phyloP scores from a whole-genome alignment of 2,888 invertebrate species.

The Ecdyonurus torrentis region DNA sequence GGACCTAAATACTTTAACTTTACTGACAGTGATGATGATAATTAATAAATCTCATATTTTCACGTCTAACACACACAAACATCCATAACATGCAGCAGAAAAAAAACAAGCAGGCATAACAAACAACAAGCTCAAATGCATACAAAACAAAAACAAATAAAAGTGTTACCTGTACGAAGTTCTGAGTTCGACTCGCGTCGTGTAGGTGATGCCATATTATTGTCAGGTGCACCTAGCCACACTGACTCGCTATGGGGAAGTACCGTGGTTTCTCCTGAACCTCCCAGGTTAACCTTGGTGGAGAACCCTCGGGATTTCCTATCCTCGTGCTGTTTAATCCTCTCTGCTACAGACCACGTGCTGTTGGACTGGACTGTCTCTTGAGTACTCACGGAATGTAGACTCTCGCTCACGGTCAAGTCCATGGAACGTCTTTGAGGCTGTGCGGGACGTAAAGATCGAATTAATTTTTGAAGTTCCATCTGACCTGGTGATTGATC shows the following conservation, averaged over 20 bases:
- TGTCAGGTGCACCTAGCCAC: neutral
- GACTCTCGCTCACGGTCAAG: neutral
- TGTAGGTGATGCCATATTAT: neutral
- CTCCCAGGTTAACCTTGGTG: conserved; percentile 37
- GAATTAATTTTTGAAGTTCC: conserved; percentile 13
- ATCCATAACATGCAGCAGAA: no score
- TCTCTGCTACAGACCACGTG: conserved; percentile 29
- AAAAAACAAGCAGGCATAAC: no score
- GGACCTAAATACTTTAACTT: no score
- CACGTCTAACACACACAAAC: no score
- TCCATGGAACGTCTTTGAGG: conserved; percentile 13
- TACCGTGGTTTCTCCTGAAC: neutral
- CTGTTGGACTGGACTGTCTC: neutral
- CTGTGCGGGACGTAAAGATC: conserved; percentile 13
- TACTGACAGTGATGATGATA: no score
- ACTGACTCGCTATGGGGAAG: neutral
- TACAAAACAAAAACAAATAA: no score
- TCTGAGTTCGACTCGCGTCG: neutral
- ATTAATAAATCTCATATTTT: no score
- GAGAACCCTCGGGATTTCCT: conserved; percentile 31
- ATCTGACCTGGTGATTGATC: conserved; percentile 15
- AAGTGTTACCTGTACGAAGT: no score
- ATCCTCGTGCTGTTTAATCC: conserved; percentile 31
- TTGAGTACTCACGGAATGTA: neutral
- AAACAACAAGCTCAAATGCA: no score